Evolutionary conservation across 2,888 invertebrate genomes (phyloP), one percentile per base, ranked within the genome.

Genomic region (Sussaba pulchella): DNA sequence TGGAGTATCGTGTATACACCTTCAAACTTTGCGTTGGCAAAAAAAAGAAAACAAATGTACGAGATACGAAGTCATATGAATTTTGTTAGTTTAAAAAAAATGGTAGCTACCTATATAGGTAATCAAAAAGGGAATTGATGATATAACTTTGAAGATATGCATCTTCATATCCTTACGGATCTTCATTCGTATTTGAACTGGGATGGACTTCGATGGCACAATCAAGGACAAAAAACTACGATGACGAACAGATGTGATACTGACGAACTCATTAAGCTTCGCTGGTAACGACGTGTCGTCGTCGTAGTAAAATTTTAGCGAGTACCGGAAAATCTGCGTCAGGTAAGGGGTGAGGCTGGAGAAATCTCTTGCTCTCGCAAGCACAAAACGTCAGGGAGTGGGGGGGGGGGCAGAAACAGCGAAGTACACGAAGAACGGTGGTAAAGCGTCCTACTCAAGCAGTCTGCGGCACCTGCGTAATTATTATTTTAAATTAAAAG

Each of bases 401-500:
- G 19, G 36, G 36, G 50, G 54, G 31, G 12, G 26, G 26, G 45
- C 8, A 47, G 17, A 45, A 31, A 1, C 31, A 47, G 47, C 10
- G 59, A 9, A 57, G 59, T 19, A 14, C 12, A 36, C 31, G 19
- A 50, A 78, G 54, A 57, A 64, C 9, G 47, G 6, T 4, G 39
- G 57, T 19, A 64, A 78, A 70, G 64, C 73, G 64, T 26, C 63
- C 54, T 39, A 47, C 21, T 54, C 66, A 21, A 24, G 19, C 12
- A 14, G 47, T 64, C 26, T 69, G 39, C 43, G 31, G 59, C 59
- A 50, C 64, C 73, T 70, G 64, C 70, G 57, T 81, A 70, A 81
- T 81, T 74, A 81, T 78, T 81, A 71, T 80, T 76, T 63, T 14
- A 50, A 80, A 80, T 76, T 76, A 80, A 80, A 72, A 80, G 71